These are phyloP conservation scores for Amphipoea oculea DNA, from an alignment of 2,888 invertebrate genomes.

Conservation along the genomic window DNA sequence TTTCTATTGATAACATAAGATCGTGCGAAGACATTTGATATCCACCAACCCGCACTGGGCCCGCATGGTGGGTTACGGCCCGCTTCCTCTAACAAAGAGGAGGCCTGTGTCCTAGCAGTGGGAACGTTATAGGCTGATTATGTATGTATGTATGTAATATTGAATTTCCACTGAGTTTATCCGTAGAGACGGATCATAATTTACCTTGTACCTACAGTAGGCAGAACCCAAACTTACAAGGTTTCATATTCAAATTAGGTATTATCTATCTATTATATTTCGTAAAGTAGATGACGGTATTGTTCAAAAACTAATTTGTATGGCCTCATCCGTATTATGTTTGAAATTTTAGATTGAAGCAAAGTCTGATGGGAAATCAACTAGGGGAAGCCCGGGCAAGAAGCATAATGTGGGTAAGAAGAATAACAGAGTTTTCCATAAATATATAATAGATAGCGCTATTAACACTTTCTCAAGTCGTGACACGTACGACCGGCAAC, in stretches of 20 bases:
- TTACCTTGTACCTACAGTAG: background rate
- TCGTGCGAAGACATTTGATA: no score
- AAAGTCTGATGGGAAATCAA: slow-evolving; percentile 10
- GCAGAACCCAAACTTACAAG: slow-evolving; percentile 22
- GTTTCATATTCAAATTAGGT: slow-evolving; percentile 26
- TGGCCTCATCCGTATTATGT: slow-evolving; percentile 6
- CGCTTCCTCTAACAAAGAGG: no score
- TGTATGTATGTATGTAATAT: background rate
- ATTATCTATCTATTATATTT: slow-evolving; percentile 1
- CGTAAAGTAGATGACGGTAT: slow-evolving; percentile 6
- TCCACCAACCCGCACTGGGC: no score
- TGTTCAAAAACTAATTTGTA: slow-evolving; percentile 30
- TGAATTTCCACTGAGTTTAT: slow-evolving; percentile 6
- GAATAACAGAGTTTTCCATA: no score
- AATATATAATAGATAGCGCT: no score
- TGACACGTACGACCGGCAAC: no score
- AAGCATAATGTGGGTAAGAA: no score
- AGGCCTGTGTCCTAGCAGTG: no score
- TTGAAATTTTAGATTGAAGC: slow-evolving; percentile 19
- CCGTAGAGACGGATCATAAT: background rate
- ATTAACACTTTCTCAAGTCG: no score
- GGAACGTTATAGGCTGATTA: no score
- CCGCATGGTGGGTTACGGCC: no score
- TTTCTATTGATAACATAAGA: background rate
- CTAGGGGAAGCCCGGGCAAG: no score